Conservation (phyloP, 2,797 vertebrate species). For the Leptatherina wallacei region DNA sequence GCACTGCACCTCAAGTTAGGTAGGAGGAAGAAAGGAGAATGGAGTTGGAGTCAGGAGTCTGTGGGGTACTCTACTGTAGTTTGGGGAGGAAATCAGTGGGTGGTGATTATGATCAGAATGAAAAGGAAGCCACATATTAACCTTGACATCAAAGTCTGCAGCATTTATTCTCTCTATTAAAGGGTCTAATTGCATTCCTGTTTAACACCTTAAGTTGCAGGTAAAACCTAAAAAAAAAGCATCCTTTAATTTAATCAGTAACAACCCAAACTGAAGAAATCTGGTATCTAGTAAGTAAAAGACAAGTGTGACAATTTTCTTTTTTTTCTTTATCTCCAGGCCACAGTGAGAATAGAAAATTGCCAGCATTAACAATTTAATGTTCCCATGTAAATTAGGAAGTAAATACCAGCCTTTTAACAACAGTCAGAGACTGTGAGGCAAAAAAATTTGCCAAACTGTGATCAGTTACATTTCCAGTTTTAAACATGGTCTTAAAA, state of each 20-base stretch:
- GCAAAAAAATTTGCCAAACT: neutral
- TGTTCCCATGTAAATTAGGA: neutral
- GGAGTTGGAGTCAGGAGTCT: slow-evolving; percentile 16
- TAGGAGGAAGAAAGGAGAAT: slow-evolving; percentile 15
- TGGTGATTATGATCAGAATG: neutral
- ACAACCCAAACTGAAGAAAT: neutral
- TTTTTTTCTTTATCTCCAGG: neutral
- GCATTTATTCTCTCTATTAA: neutral
- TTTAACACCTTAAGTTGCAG: neutral
- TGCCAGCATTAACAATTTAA: neutral
- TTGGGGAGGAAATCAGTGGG: neutral
- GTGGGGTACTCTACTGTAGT: slow-evolving; percentile 6
- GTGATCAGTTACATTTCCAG: neutral
- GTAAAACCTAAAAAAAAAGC: neutral
- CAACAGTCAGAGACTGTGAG: neutral
- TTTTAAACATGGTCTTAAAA: neutral
- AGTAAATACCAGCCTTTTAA: neutral
- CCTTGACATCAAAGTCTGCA: neutral
- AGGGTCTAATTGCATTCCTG: neutral
- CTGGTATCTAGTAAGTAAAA: neutral
- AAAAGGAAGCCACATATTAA: slow-evolving; percentile 7
- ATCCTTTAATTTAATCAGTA: neutral
- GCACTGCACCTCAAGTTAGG: slow-evolving; percentile 2
- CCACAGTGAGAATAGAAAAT: too few species aligned
- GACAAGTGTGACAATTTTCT: neutral